Evolutionary conservation across 2,888 invertebrate genomes (phyloP).

Genomic region (Rhorus exstirpatorius): DNA sequence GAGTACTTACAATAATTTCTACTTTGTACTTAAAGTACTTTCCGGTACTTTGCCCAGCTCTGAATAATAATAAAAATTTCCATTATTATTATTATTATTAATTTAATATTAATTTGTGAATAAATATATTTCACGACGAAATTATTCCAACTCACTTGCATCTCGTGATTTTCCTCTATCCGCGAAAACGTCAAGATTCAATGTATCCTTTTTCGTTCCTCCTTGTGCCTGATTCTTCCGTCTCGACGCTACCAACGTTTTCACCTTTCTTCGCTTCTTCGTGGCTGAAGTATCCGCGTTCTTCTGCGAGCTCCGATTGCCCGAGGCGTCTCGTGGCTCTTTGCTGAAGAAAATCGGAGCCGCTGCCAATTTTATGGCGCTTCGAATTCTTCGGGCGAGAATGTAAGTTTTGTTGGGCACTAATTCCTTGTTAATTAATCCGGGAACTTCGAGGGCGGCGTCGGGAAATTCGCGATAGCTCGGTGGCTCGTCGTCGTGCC

Average conservation of each 20-base stretch:
- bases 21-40: too few species aligned
- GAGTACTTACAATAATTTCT: too few species aligned
- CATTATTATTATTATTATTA: too few species aligned
- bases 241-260: constrained; percentile 9
- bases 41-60: too few species aligned
- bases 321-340: constrained; percentile 16
- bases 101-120: too few species aligned
- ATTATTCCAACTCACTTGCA: constrained; percentile 44
- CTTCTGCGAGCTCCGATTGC: constrained; percentile 8
- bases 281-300: background rate
- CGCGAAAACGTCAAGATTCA: constrained; percentile 45
- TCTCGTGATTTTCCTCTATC: constrained; percentile 15
- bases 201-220: background rate
- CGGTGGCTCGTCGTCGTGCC: constrained; percentile 63
- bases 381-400: constrained; percentile 54
- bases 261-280: constrained; percentile 45
- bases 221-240: constrained; percentile 5
- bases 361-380: constrained; percentile 60
- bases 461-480: constrained; percentile 23
- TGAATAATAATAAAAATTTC: background rate
- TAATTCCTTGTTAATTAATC: constrained; percentile 12
- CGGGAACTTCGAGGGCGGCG: background rate
- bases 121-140: background rate
- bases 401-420: constrained; percentile 34
- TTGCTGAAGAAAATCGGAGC: constrained; percentile 65